A percentile compares a stretch with the other conserved stretches of the same genome.
Conservation (phyloP, 2,797 vertebrate species). For the Smutsia temminckii region DNA sequence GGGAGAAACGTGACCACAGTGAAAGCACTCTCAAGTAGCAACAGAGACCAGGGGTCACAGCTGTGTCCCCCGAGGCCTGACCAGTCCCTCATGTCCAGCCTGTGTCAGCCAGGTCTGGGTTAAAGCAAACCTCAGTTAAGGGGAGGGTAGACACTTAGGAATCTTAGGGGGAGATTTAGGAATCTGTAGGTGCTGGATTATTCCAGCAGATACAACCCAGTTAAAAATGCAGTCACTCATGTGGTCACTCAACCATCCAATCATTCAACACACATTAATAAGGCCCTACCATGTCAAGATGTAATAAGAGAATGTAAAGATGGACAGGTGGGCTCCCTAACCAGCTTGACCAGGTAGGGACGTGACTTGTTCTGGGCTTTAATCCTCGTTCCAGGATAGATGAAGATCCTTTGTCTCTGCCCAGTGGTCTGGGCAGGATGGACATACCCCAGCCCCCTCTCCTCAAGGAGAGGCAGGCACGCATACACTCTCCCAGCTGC, state of each 20-base stretch:
- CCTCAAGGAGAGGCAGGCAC: slow-evolving; percentile 14
- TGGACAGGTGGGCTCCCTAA: slow-evolving; percentile 42
- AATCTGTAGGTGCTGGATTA: not conserved
- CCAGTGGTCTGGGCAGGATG: slow-evolving; percentile 59
- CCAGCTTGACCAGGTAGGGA: slow-evolving; percentile 51
- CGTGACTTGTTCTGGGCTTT: not conserved
- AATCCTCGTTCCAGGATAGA: slow-evolving; percentile 26
- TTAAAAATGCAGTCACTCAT: slow-evolving; percentile 9
- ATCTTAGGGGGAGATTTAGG: not conserved
- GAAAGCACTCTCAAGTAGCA: slow-evolving; percentile 64
- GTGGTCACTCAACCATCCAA: not conserved
- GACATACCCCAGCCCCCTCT: slow-evolving; percentile 1
- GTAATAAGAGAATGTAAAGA: not conserved
- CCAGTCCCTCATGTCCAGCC: slow-evolving; percentile 29
- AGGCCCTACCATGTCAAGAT: not conserved
- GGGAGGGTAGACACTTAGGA: not conserved
- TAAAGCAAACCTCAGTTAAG: not conserved
- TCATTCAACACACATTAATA: not conserved
- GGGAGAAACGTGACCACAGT: slow-evolving; percentile 56
- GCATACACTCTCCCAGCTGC: slow-evolving; percentile 55
- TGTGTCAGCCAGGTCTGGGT: slow-evolving; percentile 6
- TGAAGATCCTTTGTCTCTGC: slow-evolving; percentile 73
- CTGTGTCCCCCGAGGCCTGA: slow-evolving; percentile 68
- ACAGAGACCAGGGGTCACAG: slow-evolving; percentile 66
- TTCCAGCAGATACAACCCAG: not conserved